Percentiles rank a stretch among this genome's conserved stretches.
Conservation (phyloP, 2,888 invertebrate species). For the Chironomus riparius region DNA sequence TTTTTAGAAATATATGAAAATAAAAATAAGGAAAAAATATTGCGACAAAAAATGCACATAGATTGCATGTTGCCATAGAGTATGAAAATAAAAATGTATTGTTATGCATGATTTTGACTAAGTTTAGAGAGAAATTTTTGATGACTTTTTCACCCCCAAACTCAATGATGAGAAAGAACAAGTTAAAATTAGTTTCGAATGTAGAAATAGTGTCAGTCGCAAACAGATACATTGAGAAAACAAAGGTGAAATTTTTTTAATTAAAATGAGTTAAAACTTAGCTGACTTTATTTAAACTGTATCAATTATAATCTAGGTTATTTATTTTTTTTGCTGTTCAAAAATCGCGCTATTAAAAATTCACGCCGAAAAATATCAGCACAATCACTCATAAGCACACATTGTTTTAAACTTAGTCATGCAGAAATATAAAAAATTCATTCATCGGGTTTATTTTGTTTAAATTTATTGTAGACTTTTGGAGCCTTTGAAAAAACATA, state of each 20-base stretch:
- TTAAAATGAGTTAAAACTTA: neutral
- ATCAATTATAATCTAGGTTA: neutral
- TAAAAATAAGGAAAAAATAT: too few species aligned
- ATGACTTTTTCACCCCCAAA: neutral
- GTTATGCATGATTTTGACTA: neutral
- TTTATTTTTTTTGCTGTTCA: neutral
- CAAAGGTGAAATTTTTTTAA: neutral
- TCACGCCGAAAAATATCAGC: neutral
- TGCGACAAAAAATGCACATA: too few species aligned
- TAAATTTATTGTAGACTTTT: neutral
- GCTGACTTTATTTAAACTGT: neutral
- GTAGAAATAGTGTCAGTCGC: neutral
- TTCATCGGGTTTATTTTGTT: conserved; percentile 3
- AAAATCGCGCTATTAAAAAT: neutral
- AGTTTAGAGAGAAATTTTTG: neutral
- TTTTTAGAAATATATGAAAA: too few species aligned
- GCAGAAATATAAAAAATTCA: conserved; percentile 14
- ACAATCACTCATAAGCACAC: too few species aligned
- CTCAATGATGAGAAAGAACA: neutral
- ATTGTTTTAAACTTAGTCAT: conserved; percentile 1
- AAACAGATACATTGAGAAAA: neutral
- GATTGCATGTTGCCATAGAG: too few species aligned
- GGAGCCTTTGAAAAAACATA: neutral
- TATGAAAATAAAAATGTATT: too few species aligned
- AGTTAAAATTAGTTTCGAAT: neutral